phyloP scores from a whole-genome alignment of 2,888 invertebrate genomes.

The Chironomus riparius region DNA sequence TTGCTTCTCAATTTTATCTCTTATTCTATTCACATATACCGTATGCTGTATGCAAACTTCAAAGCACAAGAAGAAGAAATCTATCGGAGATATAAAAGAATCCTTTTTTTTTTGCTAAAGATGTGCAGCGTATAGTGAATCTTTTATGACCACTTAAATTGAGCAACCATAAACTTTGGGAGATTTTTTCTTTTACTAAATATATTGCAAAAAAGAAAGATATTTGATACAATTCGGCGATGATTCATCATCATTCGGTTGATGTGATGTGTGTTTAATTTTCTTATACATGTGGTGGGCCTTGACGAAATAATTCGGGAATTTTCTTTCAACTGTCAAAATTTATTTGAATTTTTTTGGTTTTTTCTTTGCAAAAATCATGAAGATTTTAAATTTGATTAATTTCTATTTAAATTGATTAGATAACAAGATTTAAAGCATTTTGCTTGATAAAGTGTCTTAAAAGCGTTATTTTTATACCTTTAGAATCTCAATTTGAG shows the following conservation, averaged over 20 bases:
- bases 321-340: too few species aligned
- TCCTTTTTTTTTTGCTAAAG: neutral
- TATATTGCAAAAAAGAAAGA: neutral
- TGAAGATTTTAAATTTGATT: too few species aligned
- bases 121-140: neutral
- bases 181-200: neutral
- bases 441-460: too few species aligned
- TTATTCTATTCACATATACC: too few species aligned
- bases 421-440: too few species aligned
- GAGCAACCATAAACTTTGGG: neutral
- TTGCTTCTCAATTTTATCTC: neutral
- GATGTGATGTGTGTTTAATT: neutral
- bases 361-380: too few species aligned
- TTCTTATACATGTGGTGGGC: neutral
- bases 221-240: conserved; percentile 12
- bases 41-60: too few species aligned
- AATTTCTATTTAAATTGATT: too few species aligned
- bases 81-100: neutral
- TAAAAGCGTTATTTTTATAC: too few species aligned
- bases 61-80: neutral
- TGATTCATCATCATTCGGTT: neutral
- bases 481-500: too few species aligned
- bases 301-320: neutral
- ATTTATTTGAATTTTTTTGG: too few species aligned
- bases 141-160: neutral